A percentile compares a stretch with the other conserved stretches of the same genome.
Evolutionary conservation across 2,797 vertebrate genomes (phyloP).

Genomic region (Peromyscus aztecus): DNA sequence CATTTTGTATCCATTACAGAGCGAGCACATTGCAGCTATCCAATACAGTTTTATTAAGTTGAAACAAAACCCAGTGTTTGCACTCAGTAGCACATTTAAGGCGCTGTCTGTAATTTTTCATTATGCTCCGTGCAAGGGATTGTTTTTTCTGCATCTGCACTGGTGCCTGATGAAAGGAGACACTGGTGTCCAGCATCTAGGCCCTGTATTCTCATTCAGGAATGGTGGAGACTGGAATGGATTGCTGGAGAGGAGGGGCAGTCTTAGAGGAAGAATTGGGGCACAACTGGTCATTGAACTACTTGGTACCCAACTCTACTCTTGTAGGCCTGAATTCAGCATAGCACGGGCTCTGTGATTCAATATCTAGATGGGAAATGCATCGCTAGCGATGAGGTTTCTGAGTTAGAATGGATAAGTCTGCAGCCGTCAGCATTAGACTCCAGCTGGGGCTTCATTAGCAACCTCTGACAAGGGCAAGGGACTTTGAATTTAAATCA

Average conservation of each 20-base stretch:
- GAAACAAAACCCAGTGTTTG: neutral
- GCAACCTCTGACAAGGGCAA: constrained; percentile 70
- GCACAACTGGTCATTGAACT: neutral
- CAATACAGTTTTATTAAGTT: neutral
- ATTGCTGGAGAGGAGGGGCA: neutral
- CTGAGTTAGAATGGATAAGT: constrained; percentile 56
- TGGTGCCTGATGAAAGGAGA: neutral
- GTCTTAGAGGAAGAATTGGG: neutral
- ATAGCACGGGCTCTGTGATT: neutral
- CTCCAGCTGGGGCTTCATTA: constrained; percentile 79
- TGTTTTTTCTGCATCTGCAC: neutral
- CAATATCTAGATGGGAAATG: constrained; percentile 36
- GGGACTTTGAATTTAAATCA: constrained; percentile 80
- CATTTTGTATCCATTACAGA: neutral
- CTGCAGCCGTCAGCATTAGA: constrained; percentile 68
- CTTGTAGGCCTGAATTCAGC: constrained; percentile 5
- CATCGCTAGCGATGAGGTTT: constrained; percentile 57
- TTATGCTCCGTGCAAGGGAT: neutral
- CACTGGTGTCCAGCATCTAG: neutral
- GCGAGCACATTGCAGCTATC: neutral
- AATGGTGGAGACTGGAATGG: neutral
- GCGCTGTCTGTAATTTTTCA: neutral
- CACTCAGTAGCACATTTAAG: neutral
- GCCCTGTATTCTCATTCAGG: neutral
- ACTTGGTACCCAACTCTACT: neutral